Conservation (phyloP, 2,888 invertebrate species). For the Latrodectus hesperus region DNA sequence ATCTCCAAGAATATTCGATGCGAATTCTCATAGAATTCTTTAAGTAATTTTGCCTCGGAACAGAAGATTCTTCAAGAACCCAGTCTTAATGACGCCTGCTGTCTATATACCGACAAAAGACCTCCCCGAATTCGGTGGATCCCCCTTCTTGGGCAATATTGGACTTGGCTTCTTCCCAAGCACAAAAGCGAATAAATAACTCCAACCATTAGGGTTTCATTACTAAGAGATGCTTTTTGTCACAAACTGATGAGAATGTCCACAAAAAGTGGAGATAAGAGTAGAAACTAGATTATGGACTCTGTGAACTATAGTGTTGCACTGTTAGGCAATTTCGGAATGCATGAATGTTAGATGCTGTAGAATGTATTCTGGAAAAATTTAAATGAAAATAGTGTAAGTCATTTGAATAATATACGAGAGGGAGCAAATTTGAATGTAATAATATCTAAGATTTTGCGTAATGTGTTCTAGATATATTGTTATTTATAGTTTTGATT, state of each 20-base stretch:
- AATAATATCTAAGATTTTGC: no score
- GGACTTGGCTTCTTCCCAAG: conserved; percentile 34
- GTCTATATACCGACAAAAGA: conserved; percentile 33
- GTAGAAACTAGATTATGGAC: no score
- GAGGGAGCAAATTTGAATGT: no score
- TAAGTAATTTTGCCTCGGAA: background rate
- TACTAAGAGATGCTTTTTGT: conserved; percentile 3
- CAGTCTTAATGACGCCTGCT: conserved; percentile 40
- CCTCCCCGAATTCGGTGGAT: background rate
- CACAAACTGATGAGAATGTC: background rate
- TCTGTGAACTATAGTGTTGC: no score
- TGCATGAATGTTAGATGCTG: background rate
- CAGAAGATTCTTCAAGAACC: background rate
- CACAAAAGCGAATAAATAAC: conserved; percentile 29
- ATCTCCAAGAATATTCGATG: no score
- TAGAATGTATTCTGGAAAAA: background rate
- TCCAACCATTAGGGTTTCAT: conserved; percentile 20
- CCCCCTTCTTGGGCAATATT: conserved; percentile 21
- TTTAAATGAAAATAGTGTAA: no score
- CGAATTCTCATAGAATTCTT: background rate
- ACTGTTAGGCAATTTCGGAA: background rate
- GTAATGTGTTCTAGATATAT: no score
- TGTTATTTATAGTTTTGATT: no score
- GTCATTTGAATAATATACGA: no score
- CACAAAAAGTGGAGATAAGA: no score